Evolutionary conservation across 2,113 vertebrate genomes (phyloP), one percentile per base, ranked within the genome.

Genomic region (Lepidothrix coronata): DNA sequence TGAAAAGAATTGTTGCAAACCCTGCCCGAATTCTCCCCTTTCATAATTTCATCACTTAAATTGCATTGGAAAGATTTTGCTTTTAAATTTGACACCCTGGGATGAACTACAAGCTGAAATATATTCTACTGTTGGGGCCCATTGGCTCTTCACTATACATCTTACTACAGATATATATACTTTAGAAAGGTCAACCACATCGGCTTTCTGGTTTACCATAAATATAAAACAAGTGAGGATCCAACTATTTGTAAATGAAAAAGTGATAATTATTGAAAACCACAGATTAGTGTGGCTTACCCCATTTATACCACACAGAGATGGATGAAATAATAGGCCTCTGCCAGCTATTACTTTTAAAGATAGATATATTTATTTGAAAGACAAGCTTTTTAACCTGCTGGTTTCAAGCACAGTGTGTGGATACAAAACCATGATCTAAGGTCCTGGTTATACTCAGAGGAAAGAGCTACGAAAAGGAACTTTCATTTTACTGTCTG

Each of bases 211-310:
- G 52, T 85, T 88, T 87, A 88, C 95, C 96, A 95, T 91, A 97
- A 97, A 94, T 91, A 96, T 92, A 77, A 93, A 97, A 96, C 73
- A 88, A 79, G 76, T 39, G 85, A 96, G 78, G 79, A 96, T 81
- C 74, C 85, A 76, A 87, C 85, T 95, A 96, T 97, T 96, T 95
- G 93, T 95, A 83, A 98, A 95, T 97, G 89, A 95, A 97, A 96
- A 89, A 78, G 83, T 88, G 87, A 88, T 92, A 96, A 95, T 97
- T 97, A 95, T 78, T 83, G 73, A 83, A 93, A 95, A 74, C 92
- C 89, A 96, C 66, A 79, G 83, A 62, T 62, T 84, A 73, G 91
- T 94, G 81, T 88, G 95, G 93, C 41, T 95, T 94, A 89, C 87
- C 85, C 84, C 95, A 93, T 96, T 94, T 95, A 87, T 96, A 88